Evolutionary conservation across 2,797 vertebrate species (phyloP).

Genomic region (Mormyrus hasselquistii): DNA sequence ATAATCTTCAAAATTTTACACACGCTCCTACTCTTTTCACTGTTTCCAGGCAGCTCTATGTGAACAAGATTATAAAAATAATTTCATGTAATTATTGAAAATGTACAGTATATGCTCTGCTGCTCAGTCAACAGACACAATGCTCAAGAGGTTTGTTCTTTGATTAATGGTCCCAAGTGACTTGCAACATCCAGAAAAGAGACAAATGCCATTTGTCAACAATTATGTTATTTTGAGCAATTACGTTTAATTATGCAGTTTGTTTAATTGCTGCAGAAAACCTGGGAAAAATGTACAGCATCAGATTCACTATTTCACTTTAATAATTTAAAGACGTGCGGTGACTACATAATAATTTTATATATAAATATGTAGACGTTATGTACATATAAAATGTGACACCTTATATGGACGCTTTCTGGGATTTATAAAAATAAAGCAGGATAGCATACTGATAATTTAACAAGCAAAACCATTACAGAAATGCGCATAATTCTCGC

Average conservation of each 20-base stretch:
- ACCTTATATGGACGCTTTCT: not conserved
- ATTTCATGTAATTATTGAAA: not conserved
- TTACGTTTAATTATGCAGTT: not conserved
- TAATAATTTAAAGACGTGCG: not conserved
- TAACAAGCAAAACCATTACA: not conserved
- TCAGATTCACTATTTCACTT: not conserved
- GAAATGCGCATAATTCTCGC: not conserved
- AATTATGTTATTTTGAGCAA: constrained; percentile 10
- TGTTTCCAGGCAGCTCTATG: not conserved
- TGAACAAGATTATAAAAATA: not conserved
- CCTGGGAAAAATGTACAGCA: not conserved
- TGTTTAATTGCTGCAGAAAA: not conserved
- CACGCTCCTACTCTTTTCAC: not conserved
- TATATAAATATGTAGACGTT: not conserved
- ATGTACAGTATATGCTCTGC: not conserved
- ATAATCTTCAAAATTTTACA: not conserved
- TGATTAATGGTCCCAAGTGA: not conserved
- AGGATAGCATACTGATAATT: not conserved
- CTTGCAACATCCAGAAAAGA: not conserved
- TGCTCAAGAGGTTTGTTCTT: not conserved
- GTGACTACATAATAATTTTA: not conserved
- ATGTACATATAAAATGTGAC: not conserved
- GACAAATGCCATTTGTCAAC: not conserved
- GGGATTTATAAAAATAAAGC: not conserved
- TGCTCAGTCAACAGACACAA: not conserved